Base-by-base conservation (phyloP, 2,113 vertebrate genomes). In the Lepus timidus region DNA sequence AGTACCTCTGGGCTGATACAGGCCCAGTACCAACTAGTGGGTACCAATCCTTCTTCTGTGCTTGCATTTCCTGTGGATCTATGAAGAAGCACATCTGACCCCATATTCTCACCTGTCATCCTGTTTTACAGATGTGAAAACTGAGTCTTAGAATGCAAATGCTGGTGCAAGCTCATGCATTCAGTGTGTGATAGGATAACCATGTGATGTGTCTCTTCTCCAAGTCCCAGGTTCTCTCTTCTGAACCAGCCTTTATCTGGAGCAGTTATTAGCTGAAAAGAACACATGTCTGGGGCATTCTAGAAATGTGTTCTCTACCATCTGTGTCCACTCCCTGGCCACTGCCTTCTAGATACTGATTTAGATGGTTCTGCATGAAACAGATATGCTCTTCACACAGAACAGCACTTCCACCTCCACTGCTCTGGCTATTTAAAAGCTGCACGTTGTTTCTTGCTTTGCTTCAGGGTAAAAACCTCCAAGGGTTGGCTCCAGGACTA, bases 21-120 rank as follows among this genome's bases (percentile, higher is more conserved):
- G 33, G 23, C 27, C 31, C 7, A 67, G 31, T 2, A 8, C 4
- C 6, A 29, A 6, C 16, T 7, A 4, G 27, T 27, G 23, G 25
- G 49, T 2, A 22, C 29, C 0, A 2, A 16, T 5, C 29, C 39
- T 16, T 68, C 1, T 5, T 17, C 16, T 25, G 2, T 17, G 25
- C 25, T 9, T 20, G 13, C 0, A 3, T 20, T 74, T 52, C 23
- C 19, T 74, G n/a, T 36, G 65, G 6, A 0, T 68, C 29, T 70
- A 11, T 13, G 76, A 8, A 14, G 1, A 39, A 49, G 5, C n/a
- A 27, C 44, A 9, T 74, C 12, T 14, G 29, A 67, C 39, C 20
- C 27, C 3, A 3, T 16, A 44, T 44, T 62, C 16, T 12, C 31
- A 62, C 65, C 6, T 44, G 9, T 13, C 17, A 16, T 11, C 22